phyloP scores from a whole-genome alignment of 2,888 invertebrate genomes.

The Hypolimnas misippus region DNA sequence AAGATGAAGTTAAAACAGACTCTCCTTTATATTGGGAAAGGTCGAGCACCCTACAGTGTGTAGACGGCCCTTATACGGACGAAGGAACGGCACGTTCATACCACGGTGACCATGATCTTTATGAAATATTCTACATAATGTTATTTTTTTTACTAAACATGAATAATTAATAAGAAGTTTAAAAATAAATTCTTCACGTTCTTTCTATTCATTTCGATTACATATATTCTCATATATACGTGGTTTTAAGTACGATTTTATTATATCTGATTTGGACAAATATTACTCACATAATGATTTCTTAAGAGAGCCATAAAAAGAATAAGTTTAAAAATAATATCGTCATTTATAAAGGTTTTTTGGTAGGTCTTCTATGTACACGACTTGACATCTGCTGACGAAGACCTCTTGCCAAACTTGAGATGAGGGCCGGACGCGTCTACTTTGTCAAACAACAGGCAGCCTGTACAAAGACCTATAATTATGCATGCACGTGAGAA shows the following conservation, averaged over 20 bases:
- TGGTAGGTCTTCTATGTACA: slow-evolving; percentile 52
- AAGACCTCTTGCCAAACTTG: slow-evolving; percentile 78
- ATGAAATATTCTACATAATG: neutral
- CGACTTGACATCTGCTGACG: slow-evolving; percentile 63
- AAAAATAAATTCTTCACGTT: no score
- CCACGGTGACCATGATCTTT: slow-evolving; percentile 36
- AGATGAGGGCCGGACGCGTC: slow-evolving; percentile 70
- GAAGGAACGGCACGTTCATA: slow-evolving; percentile 63
- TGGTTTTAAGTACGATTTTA: no score
- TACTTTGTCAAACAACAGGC: slow-evolving; percentile 68
- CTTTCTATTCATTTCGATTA: no score
- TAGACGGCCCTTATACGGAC: slow-evolving; percentile 63
- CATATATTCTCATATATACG: no score
- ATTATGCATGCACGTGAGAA: slow-evolving; percentile 51
- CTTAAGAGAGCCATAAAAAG: no score
- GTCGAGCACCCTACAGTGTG: slow-evolving; percentile 74
- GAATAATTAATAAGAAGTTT: neutral
- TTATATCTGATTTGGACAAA: no score
- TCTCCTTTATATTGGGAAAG: slow-evolving; percentile 78
- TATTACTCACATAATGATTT: no score
- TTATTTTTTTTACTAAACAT: neutral
- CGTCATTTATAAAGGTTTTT: neutral
- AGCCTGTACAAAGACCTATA: slow-evolving; percentile 63
- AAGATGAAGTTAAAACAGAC: slow-evolving; percentile 78
- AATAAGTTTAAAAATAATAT: neutral